Percentiles rank a stretch among this genome's conserved stretches.
These are phyloP conservation scores for Probosciger aterrimus DNA, from an alignment of 2,113 vertebrate genomes.

Conservation along the genomic window DNA sequence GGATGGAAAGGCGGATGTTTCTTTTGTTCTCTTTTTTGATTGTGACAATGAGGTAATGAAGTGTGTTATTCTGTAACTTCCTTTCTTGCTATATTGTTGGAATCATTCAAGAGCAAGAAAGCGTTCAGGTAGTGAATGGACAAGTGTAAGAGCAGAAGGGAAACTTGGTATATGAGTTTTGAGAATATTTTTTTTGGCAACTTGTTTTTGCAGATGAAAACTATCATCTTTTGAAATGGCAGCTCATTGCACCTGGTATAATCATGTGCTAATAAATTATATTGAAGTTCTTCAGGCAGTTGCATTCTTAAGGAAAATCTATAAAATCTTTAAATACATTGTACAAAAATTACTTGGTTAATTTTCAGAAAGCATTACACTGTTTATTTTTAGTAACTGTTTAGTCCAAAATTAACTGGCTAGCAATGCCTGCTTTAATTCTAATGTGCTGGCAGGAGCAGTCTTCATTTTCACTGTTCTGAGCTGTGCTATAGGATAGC, in stretches of 20 bases:
- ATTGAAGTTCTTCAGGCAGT: neutral
- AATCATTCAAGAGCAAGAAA: neutral
- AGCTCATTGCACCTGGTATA: neutral
- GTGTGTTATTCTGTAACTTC: neutral
- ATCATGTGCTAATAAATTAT: neutral
- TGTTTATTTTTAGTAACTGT: neutral
- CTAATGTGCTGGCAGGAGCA: neutral
- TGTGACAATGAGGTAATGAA: constrained; percentile 89
- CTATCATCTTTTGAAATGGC: neutral
- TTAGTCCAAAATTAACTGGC: neutral
- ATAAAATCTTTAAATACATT: neutral
- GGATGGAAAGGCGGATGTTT: constrained; percentile 90
- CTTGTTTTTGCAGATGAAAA: neutral
- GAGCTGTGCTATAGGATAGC: neutral
- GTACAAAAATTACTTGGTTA: neutral
- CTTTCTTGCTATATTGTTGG: neutral
- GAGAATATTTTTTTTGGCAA: neutral
- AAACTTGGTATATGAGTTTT: neutral
- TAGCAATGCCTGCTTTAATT: neutral
- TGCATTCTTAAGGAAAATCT: neutral
- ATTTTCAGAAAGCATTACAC: neutral
- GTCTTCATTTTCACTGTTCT: neutral
- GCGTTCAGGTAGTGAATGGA: neutral
- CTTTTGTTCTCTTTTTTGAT: constrained; percentile 97
- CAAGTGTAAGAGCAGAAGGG: neutral